phyloP scores from a whole-genome alignment of 2,113 vertebrate species.

The Cephalophus harveyi region DNA sequence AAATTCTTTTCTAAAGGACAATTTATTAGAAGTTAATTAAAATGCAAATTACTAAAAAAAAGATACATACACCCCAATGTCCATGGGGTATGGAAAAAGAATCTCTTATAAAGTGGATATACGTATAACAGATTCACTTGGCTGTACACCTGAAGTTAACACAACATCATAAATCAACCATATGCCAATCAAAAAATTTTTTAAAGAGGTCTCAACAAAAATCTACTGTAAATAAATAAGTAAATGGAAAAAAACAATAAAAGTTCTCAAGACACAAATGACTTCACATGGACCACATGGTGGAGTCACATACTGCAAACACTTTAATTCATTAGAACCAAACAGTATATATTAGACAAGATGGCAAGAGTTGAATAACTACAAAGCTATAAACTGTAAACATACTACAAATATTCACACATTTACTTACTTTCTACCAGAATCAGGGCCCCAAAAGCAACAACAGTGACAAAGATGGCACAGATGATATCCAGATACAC shows the following conservation, averaged over 20 bases:
- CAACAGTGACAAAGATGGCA: too few species aligned
- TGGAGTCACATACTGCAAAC: background rate
- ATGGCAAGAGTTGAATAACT: conserved; percentile 46
- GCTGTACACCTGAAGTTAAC: background rate
- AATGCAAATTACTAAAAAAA: too few species aligned
- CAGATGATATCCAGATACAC: too few species aligned
- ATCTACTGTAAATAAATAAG: background rate
- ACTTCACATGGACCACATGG: background rate
- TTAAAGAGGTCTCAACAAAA: background rate
- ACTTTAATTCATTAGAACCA: background rate
- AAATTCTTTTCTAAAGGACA: too few species aligned
- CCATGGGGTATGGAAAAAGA: background rate
- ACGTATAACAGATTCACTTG: rapidly evolving
- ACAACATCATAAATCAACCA: background rate
- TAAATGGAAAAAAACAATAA: rapidly evolving
- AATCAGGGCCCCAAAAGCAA: too few species aligned
- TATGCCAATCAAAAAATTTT: rapidly evolving
- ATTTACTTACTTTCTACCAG: too few species aligned
- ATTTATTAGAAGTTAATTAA: too few species aligned
- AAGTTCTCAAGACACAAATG: background rate
- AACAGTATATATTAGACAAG: background rate
- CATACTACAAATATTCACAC: too few species aligned
- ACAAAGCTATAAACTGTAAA: conserved; percentile 54
- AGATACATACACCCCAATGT: background rate
- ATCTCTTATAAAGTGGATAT: background rate